These are phyloP conservation scores for Dicyema japonicum DNA, from an alignment of 1,140 invertebrate genomes.

Conservation along the genomic window DNA sequence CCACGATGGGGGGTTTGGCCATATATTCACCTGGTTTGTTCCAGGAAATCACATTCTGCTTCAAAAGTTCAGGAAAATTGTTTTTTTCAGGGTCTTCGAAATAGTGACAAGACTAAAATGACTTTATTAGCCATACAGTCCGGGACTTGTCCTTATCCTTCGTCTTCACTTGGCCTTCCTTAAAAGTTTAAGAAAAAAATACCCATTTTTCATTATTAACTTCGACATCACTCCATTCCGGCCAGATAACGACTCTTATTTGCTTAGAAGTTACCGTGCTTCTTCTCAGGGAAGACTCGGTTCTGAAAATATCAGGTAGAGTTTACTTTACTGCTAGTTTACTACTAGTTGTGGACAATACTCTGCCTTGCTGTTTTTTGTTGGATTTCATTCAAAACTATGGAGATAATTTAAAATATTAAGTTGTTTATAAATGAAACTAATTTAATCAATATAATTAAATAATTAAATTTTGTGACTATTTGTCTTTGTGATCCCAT, in stretches of 20 bases:
- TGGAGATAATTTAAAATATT: too few species aligned
- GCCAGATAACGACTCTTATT: conserved; percentile 13
- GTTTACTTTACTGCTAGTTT: too few species aligned
- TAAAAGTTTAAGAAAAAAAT: conserved; percentile 4
- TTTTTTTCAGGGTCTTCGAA: background rate
- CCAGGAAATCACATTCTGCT: conserved; percentile 8
- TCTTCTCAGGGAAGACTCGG: too few species aligned
- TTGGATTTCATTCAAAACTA: too few species aligned
- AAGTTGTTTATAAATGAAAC: too few species aligned
- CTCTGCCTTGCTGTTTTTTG: too few species aligned
- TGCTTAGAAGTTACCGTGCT: too few species aligned
- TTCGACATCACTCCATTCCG: conserved; percentile 18
- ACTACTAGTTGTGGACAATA: too few species aligned
- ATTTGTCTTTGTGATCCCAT: too few species aligned
- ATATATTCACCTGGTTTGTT: conserved; percentile 18
- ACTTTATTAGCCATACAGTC: background rate
- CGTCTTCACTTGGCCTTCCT: background rate
- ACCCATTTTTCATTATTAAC: conserved; percentile 21
- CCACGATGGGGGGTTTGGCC: conserved; percentile 9
- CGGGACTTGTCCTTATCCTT: background rate
- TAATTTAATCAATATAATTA: too few species aligned
- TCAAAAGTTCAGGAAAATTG: background rate
- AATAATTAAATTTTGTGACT: too few species aligned
- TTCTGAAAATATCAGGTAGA: too few species aligned
- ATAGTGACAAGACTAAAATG: background rate